Base-by-base conservation (phyloP, 1,140 invertebrate genomes). In the Aphelenchoides besseyi region DNA sequence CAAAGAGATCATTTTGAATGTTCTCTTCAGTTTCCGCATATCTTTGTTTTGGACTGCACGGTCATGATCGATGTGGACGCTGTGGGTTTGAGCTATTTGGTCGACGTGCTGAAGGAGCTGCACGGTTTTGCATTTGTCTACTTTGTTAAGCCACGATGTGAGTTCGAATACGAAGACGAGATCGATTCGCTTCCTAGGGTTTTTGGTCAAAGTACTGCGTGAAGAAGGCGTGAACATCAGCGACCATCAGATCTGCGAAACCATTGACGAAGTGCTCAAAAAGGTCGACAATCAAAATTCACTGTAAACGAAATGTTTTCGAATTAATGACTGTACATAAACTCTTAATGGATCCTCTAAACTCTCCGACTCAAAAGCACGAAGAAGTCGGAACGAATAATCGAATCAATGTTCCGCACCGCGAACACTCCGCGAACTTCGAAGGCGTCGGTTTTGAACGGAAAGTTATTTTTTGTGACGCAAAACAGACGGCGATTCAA, bases 1-100 rank as follows among this genome's bases (percentile, higher is more conserved):
- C 41, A 16, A 23, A 16, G 41, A 48, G 41, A 16, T 48, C 41
- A 48, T 48, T 48, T 23, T 8, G 12, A 5, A 33, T 8, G 12
- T 8, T 18, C 55, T 8, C 5, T 59, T 28, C 16, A 59, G 55
- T 33, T 16, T 8, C 12, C 26, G 5, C 55, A 18, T 23, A 5
- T 59, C 5, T 59, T 59, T 23, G 18, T 59, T 28, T 23, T 59
- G 5, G 55, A 59, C 55, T 59, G 55, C 55, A 59, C 55, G 55
- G 55, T 23, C 5, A 59, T 59, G 55, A 59, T 59, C 18, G 55
- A 59, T 5, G 55, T 59, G 5, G 55, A 59, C 55, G 18, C 55
- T 23, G 55, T 59, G 5, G 55, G 55, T 8, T 59, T 59, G 5
- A 5, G 5, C 18, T 59, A 59, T 33, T 23, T 59, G 12, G 55